Conservation (phyloP, 2,113 vertebrate species). For the Peucedramus taeniatus region DNA sequence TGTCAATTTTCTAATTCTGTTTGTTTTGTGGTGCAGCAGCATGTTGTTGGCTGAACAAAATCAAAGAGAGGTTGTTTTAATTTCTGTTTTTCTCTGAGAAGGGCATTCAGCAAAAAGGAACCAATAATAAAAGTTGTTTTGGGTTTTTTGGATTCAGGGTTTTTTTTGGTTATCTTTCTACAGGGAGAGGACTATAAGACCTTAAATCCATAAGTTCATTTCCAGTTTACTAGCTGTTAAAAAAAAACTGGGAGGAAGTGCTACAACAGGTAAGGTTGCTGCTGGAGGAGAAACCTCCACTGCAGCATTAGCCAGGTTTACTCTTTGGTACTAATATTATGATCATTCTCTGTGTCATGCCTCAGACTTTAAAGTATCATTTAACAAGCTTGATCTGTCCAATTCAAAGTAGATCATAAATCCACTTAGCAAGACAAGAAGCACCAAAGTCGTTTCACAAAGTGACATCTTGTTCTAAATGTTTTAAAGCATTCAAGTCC, state of each 20-base stretch:
- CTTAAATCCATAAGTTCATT: slow-evolving; percentile 17
- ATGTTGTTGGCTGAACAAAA: background rate
- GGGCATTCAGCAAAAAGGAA: background rate
- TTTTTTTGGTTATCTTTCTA: background rate
- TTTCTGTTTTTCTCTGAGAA: background rate
- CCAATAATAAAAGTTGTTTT: background rate
- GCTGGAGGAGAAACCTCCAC: background rate
- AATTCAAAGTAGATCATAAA: background rate
- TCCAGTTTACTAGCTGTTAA: slow-evolving; percentile 52
- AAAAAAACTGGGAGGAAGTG: background rate
- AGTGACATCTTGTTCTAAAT: background rate
- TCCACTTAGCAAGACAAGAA: background rate
- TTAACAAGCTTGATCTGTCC: background rate
- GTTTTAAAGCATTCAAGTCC: background rate
- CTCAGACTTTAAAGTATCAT: background rate
- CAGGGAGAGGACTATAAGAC: background rate
- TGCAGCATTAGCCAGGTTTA: background rate
- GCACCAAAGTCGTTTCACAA: background rate
- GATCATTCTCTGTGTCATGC: background rate
- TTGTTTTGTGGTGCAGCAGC: background rate
- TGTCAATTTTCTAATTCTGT: background rate
- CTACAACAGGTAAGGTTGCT: background rate
- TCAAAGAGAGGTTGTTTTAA: background rate
- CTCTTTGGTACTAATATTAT: background rate
- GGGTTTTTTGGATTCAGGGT: background rate